A percentile compares a stretch with the other conserved stretches of the same genome.
Conservation (phyloP, 2,888 invertebrate species). For the Eupeodes latifasciatus region DNA sequence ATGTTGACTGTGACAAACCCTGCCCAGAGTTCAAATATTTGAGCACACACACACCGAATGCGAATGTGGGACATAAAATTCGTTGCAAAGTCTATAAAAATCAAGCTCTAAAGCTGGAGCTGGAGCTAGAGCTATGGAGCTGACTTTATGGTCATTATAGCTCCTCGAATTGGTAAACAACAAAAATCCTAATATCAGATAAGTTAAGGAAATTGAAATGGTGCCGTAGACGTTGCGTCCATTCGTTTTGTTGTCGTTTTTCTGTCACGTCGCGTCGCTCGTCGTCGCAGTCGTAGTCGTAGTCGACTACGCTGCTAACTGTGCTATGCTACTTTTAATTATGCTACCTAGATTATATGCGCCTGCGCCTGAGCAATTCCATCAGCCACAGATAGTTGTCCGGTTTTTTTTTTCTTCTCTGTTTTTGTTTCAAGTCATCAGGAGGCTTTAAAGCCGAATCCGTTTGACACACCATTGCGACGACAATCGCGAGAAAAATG, state of each 20-base stretch:
- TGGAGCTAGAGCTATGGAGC: neutral
- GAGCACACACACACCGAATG: constrained; percentile 43
- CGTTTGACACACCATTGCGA: constrained; percentile 64
- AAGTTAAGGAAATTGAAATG: constrained; percentile 69
- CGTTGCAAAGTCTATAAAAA: constrained; percentile 41
- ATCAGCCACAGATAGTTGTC: constrained; percentile 21
- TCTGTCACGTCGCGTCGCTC: neutral
- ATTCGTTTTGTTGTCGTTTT: too few species aligned
- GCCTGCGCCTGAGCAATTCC: constrained; percentile 24
- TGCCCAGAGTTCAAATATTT: constrained; percentile 70
- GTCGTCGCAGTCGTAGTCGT: neutral
- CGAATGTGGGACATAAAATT: constrained; percentile 63
- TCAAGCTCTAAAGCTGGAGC: neutral
- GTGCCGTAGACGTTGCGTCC: constrained; percentile 30
- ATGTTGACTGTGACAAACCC: constrained; percentile 59
- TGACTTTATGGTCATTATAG: constrained; percentile 1
- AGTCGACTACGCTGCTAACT: neutral
- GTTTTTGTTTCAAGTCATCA: constrained; percentile 41
- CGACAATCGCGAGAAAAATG: constrained; percentile 69
- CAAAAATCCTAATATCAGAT: constrained; percentile 51
- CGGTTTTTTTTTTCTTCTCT: constrained; percentile 37
- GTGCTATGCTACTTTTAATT: constrained; percentile 54
- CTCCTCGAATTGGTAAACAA: constrained; percentile 52
- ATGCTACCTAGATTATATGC: constrained; percentile 34
- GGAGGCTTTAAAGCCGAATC: constrained; percentile 30